A percentile compares a stretch with the other conserved stretches of the same genome.
phyloP scores from a whole-genome alignment of 2,113 vertebrate species.

The Phylloscopus trochiloides region DNA sequence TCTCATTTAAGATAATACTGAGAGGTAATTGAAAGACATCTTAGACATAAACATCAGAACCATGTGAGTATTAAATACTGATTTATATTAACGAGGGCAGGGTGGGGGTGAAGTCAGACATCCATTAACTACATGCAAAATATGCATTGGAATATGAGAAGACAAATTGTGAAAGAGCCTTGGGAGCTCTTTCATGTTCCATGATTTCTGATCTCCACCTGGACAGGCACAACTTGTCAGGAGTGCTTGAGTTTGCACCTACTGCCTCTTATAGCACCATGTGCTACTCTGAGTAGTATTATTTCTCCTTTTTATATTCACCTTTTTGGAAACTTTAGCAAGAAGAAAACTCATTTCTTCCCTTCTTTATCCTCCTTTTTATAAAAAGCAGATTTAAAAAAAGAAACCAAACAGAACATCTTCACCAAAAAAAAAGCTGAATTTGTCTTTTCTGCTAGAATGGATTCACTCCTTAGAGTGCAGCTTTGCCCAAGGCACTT shows the following conservation, averaged over 20 bases:
- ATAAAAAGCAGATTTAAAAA: background rate
- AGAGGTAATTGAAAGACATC: background rate
- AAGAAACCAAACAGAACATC: background rate
- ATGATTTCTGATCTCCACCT: background rate
- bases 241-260: background rate
- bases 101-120: background rate
- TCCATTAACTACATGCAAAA: background rate
- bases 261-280: background rate
- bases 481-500: background rate
- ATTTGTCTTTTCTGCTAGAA: background rate
- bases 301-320: background rate
- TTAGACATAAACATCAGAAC: background rate
- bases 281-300: background rate
- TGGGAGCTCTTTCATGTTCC: background rate
- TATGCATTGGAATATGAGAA: background rate
- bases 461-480: background rate
- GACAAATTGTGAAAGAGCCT: background rate
- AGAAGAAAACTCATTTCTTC: background rate
- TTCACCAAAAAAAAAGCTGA: background rate
- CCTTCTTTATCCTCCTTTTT: background rate
- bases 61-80: background rate
- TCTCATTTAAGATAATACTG: background rate
- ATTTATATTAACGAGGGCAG: background rate
- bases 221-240: background rate
- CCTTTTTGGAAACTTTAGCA: background rate